phyloP scores from a whole-genome alignment of 2,888 invertebrate genomes.

The Melikaiella ostensackeni region DNA sequence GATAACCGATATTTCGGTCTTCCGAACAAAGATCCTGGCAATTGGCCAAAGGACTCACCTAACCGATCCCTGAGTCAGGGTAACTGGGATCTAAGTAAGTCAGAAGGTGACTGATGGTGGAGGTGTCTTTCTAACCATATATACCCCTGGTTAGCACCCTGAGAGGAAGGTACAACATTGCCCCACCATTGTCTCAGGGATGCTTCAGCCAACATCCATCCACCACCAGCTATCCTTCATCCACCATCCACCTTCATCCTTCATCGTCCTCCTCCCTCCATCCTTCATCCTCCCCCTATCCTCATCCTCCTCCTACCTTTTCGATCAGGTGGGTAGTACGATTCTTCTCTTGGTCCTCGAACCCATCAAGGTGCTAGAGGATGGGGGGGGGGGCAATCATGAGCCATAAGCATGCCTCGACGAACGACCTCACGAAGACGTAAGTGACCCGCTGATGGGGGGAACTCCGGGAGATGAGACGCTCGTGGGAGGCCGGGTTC shows the following conservation, averaged over 20 bases:
- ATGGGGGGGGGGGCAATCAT: conserved; percentile 34
- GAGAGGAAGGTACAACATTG: conserved; percentile 49
- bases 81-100: conserved; percentile 69
- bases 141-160: conserved; percentile 71
- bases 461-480: conserved; percentile 63
- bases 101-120: conserved; percentile 73
- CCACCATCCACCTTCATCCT: conserved; percentile 54
- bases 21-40: conserved; percentile 9
- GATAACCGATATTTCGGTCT: not conserved
- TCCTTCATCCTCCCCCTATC: conserved; percentile 51
- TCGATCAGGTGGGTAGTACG: conserved; percentile 41
- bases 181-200: conserved; percentile 58
- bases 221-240: conserved; percentile 51
- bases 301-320: conserved; percentile 47
- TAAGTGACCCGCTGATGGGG: conserved; percentile 67
- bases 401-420: conserved; percentile 52
- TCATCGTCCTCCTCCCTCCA: conserved; percentile 48
- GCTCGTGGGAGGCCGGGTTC: conserved; percentile 69
- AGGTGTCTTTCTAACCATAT: conserved; percentile 71
- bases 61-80: conserved; percentile 65
- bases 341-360: conserved; percentile 50
- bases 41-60: conserved; percentile 63
- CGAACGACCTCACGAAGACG: conserved; percentile 68
- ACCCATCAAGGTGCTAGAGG: conserved; percentile 48
- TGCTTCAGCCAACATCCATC: conserved; percentile 57